phyloP scores from a whole-genome alignment of 2,888 invertebrate genomes.

The Torymus texanus region DNA sequence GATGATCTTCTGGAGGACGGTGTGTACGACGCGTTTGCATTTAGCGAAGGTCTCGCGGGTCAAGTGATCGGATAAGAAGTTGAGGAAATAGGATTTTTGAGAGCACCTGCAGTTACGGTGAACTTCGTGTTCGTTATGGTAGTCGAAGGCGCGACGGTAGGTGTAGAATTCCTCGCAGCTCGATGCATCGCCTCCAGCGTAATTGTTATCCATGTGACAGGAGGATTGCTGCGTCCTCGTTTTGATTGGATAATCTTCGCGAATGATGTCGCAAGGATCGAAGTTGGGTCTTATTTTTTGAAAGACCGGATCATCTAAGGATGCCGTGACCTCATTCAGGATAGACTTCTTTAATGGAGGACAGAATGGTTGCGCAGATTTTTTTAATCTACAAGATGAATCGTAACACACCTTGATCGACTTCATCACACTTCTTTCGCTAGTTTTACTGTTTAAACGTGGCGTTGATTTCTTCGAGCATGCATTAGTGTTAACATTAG shows the following conservation, averaged over 20 bases:
- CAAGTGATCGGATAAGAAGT: slow-evolving; percentile 32
- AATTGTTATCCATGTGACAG: neutral
- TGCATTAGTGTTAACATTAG: too few relatives aligned
- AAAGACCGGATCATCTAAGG: neutral
- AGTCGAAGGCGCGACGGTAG: neutral
- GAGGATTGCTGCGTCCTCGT: neutral
- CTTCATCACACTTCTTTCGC: too few relatives aligned
- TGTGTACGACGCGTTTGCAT: slow-evolving; percentile 9
- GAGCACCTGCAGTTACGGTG: slow-evolving; percentile 12
- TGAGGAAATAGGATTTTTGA: slow-evolving; percentile 26
- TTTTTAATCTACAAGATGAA: neutral
- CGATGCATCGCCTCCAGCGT: slow-evolving; percentile 2
- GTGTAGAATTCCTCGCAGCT: neutral
- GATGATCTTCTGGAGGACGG: slow-evolving; percentile 11
- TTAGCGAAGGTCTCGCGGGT: slow-evolving; percentile 26
- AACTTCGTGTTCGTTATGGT: too few relatives aligned
- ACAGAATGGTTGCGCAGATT: neutral
- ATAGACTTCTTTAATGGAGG: neutral
- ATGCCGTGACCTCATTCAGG: slow-evolving; percentile 5
- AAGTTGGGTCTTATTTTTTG: neutral
- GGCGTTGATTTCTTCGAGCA: neutral
- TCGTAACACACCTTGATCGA: too few relatives aligned
- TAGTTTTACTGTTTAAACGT: neutral
- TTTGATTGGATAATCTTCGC: neutral
- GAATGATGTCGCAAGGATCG: neutral